phyloP scores from a whole-genome alignment of 2,888 invertebrate genomes.

The Habroteleia sp. region DNA sequence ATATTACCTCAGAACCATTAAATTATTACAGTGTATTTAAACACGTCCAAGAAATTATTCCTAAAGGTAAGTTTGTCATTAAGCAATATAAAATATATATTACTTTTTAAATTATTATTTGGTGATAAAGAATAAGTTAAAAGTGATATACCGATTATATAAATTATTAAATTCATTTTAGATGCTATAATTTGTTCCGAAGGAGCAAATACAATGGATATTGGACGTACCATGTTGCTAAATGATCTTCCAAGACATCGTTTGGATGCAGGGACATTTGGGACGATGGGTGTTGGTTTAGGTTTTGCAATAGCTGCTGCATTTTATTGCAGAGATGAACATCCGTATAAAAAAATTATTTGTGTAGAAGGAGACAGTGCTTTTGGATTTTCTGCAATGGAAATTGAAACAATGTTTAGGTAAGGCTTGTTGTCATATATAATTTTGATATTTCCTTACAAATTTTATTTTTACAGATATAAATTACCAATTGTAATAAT shows the following conservation, averaged over 20 bases:
- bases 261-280: constrained; percentile 97
- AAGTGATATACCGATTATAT: too few species aligned
- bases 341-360: constrained; percentile 91
- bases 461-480: too few species aligned
- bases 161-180: too few species aligned
- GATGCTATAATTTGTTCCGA: constrained; percentile 97
- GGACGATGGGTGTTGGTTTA: constrained; percentile 97
- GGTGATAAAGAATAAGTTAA: too few species aligned
- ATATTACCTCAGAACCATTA: constrained; percentile 88
- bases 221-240: constrained; percentile 93
- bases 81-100: too few species aligned
- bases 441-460: too few species aligned
- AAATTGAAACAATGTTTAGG: constrained; percentile 96
- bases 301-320: constrained; percentile 97
- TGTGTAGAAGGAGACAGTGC: constrained; percentile 99
- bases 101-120: too few species aligned
- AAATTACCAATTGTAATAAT: constrained; percentile 94
- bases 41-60: constrained; percentile 88
- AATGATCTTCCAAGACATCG: constrained; percentile 92
- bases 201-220: constrained; percentile 99
- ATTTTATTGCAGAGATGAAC: constrained; percentile 91
- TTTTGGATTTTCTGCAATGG: constrained; percentile 99
- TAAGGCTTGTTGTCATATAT: too few species aligned
- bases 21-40: constrained; percentile 97
- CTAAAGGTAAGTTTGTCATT: constrained; percentile 82